Evolutionary conservation across 2,113 vertebrate genomes (phyloP).

Genomic region (Turdus rufiventris): DNA sequence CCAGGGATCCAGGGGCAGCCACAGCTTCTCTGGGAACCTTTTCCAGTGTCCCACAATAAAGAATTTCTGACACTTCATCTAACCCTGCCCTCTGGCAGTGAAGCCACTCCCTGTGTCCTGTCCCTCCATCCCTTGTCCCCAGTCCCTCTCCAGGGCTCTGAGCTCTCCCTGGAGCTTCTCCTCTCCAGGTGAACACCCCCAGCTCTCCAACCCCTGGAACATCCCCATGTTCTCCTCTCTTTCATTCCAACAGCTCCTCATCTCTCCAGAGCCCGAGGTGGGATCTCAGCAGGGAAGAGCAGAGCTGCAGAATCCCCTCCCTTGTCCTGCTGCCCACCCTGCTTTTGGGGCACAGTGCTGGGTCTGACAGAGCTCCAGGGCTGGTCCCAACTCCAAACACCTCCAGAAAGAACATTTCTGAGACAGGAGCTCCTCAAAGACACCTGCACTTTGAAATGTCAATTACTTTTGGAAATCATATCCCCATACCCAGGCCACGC

Average conservation of each 20-base stretch:
- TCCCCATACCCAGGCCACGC: background rate
- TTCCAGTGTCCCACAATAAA: background rate
- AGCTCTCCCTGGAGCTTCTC: background rate
- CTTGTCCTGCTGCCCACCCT: background rate
- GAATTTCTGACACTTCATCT: background rate
- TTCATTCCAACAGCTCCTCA: background rate
- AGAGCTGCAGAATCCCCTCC: background rate
- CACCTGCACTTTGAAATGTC: background rate
- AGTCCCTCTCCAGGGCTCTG: background rate
- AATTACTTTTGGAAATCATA: background rate
- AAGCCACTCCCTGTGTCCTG: background rate
- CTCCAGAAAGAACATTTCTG: background rate
- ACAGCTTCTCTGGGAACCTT: background rate
- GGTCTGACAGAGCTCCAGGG: background rate
- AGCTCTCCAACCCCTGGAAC: background rate
- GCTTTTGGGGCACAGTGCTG: background rate
- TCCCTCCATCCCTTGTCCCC: background rate
- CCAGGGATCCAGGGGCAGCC: background rate
- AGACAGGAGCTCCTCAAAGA: background rate
- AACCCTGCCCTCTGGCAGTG: fast-evolving
- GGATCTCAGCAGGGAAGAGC: background rate
- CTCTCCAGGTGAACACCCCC: background rate
- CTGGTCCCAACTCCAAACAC: background rate
- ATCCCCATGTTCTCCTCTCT: fast-evolving
- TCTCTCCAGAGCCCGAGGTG: background rate